Conservation (phyloP, 2,113 vertebrate genomes). For the Physeter macrocephalus region DNA sequence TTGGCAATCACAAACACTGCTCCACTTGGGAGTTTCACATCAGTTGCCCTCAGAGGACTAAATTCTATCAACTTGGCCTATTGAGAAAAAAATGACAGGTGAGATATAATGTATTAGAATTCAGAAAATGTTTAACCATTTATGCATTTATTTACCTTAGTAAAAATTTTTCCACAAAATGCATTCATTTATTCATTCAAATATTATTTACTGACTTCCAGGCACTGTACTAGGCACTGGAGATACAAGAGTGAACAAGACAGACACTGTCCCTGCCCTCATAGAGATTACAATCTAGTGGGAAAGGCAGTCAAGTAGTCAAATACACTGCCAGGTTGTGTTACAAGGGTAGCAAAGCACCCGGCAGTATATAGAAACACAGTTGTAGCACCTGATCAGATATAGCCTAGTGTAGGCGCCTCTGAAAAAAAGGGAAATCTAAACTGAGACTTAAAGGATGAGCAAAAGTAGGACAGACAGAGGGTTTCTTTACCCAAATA, state of each 20-base stretch:
- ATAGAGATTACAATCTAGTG: neutral
- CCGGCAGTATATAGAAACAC: neutral
- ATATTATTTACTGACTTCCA: neutral
- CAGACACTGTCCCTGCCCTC: neutral
- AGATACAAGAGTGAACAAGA: neutral
- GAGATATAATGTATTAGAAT: slow-evolving; percentile 67
- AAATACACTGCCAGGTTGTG: neutral
- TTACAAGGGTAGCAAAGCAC: neutral
- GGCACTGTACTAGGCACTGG: neutral
- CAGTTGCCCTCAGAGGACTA: slow-evolving; percentile 90
- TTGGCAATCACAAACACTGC: slow-evolving; percentile 96
- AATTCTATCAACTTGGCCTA: slow-evolving; percentile 99
- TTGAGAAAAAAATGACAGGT: slow-evolving; percentile 68
- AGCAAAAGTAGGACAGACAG: neutral
- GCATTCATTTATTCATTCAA: slow-evolving; percentile 50
- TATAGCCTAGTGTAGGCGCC: neutral
- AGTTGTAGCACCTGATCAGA: neutral
- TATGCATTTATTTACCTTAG: slow-evolving; percentile 67
- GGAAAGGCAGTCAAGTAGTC: slow-evolving; percentile 21
- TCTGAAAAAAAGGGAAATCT: neutral
- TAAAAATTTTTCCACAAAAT: slow-evolving; percentile 24
- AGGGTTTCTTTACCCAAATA: neutral
- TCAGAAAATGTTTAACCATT: slow-evolving; percentile 64
- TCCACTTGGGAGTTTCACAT: slow-evolving; percentile 90
- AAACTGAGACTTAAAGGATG: neutral